A percentile compares a stretch with the other conserved stretches of the same genome.
These are phyloP conservation scores for Bolinopsis microptera DNA, from an alignment of 37 sponge, comb jelly and placozoan genomes.

Conservation along the genomic window DNA sequence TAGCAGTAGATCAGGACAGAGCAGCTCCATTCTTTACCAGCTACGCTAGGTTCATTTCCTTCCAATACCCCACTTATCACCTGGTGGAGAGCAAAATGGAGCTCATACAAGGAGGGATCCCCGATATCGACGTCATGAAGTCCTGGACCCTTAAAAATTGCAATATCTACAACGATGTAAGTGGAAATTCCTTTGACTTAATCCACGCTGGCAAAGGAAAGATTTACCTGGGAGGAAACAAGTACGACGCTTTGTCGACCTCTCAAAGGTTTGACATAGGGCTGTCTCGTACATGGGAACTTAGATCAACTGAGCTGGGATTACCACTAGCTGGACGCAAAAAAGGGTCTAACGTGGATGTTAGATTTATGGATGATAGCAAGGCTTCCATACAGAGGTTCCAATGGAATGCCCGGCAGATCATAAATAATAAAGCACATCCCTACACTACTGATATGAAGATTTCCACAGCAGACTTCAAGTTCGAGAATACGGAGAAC, in stretches of 20 bases:
- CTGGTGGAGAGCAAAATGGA: background rate
- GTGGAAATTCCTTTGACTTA: background rate
- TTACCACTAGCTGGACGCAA: too few species aligned
- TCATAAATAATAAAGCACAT: background rate
- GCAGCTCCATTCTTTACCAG: conserved; percentile 20
- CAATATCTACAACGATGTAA: background rate
- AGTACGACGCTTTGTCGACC: background rate
- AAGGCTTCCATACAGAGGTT: background rate
- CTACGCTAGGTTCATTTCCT: background rate
- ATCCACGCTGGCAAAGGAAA: background rate
- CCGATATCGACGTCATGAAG: background rate
- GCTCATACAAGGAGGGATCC: background rate
- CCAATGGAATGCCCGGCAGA: conserved; percentile 2
- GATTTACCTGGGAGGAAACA: background rate
- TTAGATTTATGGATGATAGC: background rate
- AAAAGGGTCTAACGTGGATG: too few species aligned
- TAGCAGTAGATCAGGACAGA: background rate
- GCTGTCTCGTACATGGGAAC: background rate
- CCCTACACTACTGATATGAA: background rate
- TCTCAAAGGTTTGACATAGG: background rate
- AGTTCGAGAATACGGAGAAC: background rate
- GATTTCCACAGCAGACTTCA: background rate
- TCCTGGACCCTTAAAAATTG: background rate
- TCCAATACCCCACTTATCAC: background rate
- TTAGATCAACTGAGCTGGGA: background rate